Conservation (phyloP, 2,113 vertebrate species). For the Chamaetylas fuelleborni region DNA sequence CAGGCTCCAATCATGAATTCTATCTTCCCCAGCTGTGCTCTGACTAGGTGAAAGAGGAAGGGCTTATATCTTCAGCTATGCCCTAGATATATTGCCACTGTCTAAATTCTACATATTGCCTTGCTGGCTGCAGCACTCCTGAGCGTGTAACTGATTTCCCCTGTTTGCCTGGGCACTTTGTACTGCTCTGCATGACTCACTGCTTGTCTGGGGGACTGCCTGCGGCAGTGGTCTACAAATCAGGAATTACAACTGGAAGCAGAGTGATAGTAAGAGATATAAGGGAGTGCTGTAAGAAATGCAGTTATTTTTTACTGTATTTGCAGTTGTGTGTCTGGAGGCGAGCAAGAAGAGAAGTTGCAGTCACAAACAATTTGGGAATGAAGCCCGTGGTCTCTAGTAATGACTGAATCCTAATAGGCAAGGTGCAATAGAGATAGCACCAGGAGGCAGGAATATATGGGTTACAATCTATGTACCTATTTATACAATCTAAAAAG, state of each 20-base stretch:
- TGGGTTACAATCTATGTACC: not conserved
- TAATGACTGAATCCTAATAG: not conserved
- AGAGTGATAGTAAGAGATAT: not conserved
- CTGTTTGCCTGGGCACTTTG: not conserved
- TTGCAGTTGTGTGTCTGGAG: not conserved
- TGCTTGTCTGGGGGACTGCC: not conserved
- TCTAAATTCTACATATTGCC: not conserved
- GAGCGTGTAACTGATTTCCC: not conserved
- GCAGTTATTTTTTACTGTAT: not conserved
- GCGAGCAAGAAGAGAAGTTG: not conserved
- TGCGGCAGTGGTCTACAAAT: not conserved
- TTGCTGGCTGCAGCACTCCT: not conserved
- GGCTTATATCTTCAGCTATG: not conserved
- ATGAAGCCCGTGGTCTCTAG: not conserved
- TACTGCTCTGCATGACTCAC: not conserved
- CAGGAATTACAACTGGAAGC: conserved; percentile 5
- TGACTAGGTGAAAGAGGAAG: not conserved
- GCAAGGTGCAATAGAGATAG: not conserved
- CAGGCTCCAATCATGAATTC: not conserved
- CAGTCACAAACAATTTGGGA: not conserved
- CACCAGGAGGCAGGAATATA: not conserved
- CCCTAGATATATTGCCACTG: not conserved
- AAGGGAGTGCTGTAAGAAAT: not conserved
- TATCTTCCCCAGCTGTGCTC: not conserved
- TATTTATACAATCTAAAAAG: not conserved